Base-by-base conservation (phyloP, 2,888 invertebrate genomes). In the Troilus luridus region DNA sequence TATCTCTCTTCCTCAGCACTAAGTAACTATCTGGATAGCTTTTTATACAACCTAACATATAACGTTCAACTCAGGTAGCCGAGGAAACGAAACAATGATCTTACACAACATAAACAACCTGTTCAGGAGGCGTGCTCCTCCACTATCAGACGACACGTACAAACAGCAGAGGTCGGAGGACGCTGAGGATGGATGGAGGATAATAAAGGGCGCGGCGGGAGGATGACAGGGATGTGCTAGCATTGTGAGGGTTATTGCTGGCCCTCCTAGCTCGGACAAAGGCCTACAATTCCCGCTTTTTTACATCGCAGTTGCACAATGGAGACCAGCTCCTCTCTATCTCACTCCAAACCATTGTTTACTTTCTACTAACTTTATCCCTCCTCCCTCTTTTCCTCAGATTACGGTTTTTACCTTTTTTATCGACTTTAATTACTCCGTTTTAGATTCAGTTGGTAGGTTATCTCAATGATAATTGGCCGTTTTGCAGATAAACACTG, bases 221-320 rank as follows among this genome's bases (percentile, higher is more conserved):
- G 72, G 72, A 41, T 77, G 72, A 77, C 72, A 77, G 14, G 72
- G 72, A 77, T 77, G 72, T 77, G 72, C 41, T 77, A 41, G 24
- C 41, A 77, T 77, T 77, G 72, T 77, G 72, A 77, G 72, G 27
- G 41, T 77, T 77, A 77, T 77, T 77, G 72, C 72, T 41, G 17
- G 0, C 17, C 41, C 41, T 8, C 59, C 72, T 21, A 19, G 41
- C 8, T 77, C 72, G 72, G 72, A 77, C 72, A 77, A 77, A 41
- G 72, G 12, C 41, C 72, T 41, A 77, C 72, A 77, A 77, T 77
- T 77, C 72, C 72, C 41, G 41, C 17, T 77, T 77, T 77, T 77
- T 77, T 77, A 77, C 72, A 77, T 41, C 41, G 72, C 72, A 9
- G 72, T 27, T 41, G 72, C 41, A 77, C 72, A 77, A 77, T 77